Evolutionary conservation across 2,113 vertebrate species (phyloP), one percentile per base, ranked within the genome.

Genomic region (Sisor rabdophorus): DNA sequence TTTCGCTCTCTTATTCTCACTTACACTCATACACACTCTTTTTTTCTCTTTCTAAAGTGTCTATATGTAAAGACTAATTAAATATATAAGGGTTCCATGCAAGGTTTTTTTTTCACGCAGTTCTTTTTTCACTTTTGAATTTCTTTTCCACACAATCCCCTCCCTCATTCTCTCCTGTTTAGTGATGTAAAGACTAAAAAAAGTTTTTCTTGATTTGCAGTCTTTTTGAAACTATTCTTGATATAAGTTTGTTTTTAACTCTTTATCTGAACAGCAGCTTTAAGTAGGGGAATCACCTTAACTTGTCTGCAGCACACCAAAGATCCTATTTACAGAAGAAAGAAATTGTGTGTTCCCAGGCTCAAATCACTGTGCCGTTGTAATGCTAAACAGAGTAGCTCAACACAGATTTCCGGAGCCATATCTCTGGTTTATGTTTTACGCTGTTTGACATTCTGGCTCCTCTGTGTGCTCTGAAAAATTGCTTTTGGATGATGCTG

Each of bases 401-500:
- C 50, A 63, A 44, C 40, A 16, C 22, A 64, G 36, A 50, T 76
- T 80, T 76, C 48, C 65, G 22, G 63, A 47, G 20, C 56, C 59
- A 4, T 30, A 47, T 52, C 53, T 26, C 36, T 67, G 74, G 56
- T 75, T 20, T 16, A 54, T 48, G 68, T 58, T 78, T 69, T 63
- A 68, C 24, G 59, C 53, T 73, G 54, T 73, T 61, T 55, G 53
- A 76, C 54, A 48, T 36, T 76, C 68, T 71, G 71, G 73, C 44
- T 28, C 59, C 53, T 30, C 26, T 71, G 52, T 54, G 24, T 64
- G 36, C 59, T 70, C 53, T 79, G 44, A 75, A 77, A 60, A 52
- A 75, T 58, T 44, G 40, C 20, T 59, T 70, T 76, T 80, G 73
- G 56, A 71, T 75, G 36, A 53, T 67, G 77, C 15, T 81, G 56